Conservation (phyloP, 2,888 invertebrate genomes). For the Polia nebulosa region DNA sequence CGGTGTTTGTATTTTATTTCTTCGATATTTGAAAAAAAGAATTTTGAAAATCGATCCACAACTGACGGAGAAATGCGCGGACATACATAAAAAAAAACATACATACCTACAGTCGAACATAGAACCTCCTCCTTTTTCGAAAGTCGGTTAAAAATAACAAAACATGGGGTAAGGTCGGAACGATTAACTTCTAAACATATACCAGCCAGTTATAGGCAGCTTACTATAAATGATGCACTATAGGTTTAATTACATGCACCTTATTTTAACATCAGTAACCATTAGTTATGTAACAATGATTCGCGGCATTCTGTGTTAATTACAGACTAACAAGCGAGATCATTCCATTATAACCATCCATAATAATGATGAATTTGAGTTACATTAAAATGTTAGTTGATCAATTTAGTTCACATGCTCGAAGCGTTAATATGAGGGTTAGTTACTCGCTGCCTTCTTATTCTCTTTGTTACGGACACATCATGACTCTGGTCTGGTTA, state of each 20-base stretch:
- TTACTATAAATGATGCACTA: conserved; percentile 25
- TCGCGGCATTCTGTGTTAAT: conserved; percentile 44
- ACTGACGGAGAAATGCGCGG: no score
- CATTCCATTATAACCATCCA: conserved; percentile 24
- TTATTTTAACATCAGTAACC: conserved; percentile 27
- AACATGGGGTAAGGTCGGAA: conserved; percentile 8
- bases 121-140: no score
- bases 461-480: conserved; percentile 68
- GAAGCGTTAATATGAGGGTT: conserved; percentile 88
- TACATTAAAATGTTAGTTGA: conserved; percentile 39
- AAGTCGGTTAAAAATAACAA: conserved; percentile 29
- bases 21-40: no score
- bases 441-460: conserved; percentile 82
- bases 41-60: no score
- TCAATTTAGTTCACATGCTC: conserved; percentile 70
- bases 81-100: no score
- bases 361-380: conserved; percentile 24
- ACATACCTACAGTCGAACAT: no score
- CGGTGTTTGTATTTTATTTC: no score
- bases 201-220: background rate
- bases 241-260: conserved; percentile 27
- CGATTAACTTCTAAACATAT: conserved; percentile 21
- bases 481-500: background rate
- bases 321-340: conserved; percentile 27
- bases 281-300: conserved; percentile 20